A percentile compares a stretch with the other conserved stretches of the same genome.
phyloP scores from a whole-genome alignment of 2,113 vertebrate species.

The Clarias magur region DNA sequence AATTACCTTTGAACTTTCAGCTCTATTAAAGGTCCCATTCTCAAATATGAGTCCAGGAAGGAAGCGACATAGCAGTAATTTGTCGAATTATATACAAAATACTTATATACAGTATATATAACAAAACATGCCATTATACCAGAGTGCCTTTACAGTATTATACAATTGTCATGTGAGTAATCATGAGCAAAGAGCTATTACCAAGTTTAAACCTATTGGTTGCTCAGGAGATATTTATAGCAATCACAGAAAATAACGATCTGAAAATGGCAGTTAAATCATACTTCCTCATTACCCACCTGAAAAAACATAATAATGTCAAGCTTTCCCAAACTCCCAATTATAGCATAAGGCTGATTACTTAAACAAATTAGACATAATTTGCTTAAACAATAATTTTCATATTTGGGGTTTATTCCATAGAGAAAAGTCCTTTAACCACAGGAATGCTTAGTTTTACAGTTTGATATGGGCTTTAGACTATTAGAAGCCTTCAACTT shows the following conservation, averaged over 20 bases:
- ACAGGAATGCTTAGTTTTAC: not conserved
- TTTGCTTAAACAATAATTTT: conserved; percentile 18
- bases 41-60: not conserved
- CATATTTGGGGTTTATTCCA: not conserved
- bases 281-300: conserved; percentile 17
- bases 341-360: not conserved
- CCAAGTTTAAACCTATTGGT: not conserved
- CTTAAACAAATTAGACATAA: conserved; percentile 13
- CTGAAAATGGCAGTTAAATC: conserved; percentile 17
- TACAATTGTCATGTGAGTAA: not conserved
- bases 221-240: not conserved
- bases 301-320: conserved; percentile 4
- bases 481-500: not conserved
- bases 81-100: not conserved
- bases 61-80: not conserved
- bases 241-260: not conserved
- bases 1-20: not conserved
- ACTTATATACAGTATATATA: not conserved
- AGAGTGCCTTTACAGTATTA: not conserved
- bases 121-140: not conserved
- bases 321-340: not conserved
- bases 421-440: not conserved
- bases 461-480: conserved; percentile 22
- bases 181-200: not conserved
- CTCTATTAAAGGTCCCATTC: not conserved